Percentiles rank a stretch among this genome's conserved stretches.
Evolutionary conservation across 2,797 vertebrate species (phyloP).

Genomic region (Danionella dracula): DNA sequence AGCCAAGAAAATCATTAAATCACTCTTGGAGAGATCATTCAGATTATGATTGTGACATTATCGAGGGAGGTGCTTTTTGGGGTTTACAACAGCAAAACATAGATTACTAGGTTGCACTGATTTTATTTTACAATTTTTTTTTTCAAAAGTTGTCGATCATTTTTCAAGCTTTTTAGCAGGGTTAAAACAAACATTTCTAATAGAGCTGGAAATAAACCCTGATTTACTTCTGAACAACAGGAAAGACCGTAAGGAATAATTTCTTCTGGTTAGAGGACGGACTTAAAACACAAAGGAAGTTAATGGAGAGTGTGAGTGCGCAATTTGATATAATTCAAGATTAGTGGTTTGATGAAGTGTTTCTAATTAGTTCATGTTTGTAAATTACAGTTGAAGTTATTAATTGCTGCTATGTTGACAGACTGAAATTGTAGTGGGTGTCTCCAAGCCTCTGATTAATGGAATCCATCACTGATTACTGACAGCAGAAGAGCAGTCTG

Average conservation of each 20-base stretch:
- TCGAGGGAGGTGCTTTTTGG: neutral
- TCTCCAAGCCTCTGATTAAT: slow-evolving; percentile 10
- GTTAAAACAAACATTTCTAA: slow-evolving; percentile 1
- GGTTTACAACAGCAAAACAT: neutral
- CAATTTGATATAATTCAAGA: neutral
- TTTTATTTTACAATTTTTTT: too few relatives aligned
- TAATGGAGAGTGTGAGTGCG: neutral
- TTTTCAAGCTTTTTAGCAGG: neutral
- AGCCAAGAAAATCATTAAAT: slow-evolving; percentile 2
- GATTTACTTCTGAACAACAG: neutral
- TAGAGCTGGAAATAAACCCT: neutral
- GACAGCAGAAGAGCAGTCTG: slow-evolving; percentile 61
- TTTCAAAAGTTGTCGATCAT: too few relatives aligned
- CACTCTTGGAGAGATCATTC: neutral
- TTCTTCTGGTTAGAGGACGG: neutral
- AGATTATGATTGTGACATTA: slow-evolving; percentile 5
- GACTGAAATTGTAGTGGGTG: neutral
- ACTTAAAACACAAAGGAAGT: neutral
- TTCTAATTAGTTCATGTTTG: neutral
- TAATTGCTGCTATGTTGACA: neutral
- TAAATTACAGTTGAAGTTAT: neutral
- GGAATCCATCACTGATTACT: slow-evolving; percentile 35
- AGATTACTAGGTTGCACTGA: neutral
- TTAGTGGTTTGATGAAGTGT: neutral
- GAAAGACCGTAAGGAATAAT: neutral